phyloP scores from a whole-genome alignment of 2,797 vertebrate genomes.

The Neosalanx taihuensis region DNA sequence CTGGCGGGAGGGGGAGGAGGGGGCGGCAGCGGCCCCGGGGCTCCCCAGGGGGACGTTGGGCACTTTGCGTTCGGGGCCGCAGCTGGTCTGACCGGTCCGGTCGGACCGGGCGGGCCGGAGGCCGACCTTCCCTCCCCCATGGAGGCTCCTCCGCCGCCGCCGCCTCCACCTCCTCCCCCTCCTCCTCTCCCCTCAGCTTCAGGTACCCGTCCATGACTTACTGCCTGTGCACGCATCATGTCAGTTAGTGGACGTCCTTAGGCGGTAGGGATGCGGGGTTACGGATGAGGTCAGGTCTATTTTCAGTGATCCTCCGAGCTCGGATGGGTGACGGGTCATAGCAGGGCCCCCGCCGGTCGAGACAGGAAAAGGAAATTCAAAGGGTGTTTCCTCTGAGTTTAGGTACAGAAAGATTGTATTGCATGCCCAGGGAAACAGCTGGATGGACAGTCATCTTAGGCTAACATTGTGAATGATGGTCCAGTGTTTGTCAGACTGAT shows the following conservation, averaged over 20 bases:
- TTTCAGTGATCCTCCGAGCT: slow-evolving; percentile 41
- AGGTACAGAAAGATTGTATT: slow-evolving; percentile 19
- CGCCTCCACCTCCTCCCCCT: slow-evolving; percentile 77
- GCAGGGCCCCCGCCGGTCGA: slow-evolving; percentile 31
- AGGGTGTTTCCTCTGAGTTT: slow-evolving; percentile 61
- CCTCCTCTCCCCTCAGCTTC: slow-evolving; percentile 75
- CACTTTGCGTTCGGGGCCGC: slow-evolving; percentile 49
- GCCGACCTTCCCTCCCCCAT: slow-evolving; percentile 65
- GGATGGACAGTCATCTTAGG: slow-evolving; percentile 2
- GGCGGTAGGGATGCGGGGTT: not conserved
- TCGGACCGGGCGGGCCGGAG: slow-evolving; percentile 52
- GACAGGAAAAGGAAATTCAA: slow-evolving; percentile 69
- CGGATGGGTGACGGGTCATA: slow-evolving; percentile 44
- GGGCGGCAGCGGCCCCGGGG: slow-evolving; percentile 31
- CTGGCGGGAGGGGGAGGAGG: slow-evolving; percentile 34
- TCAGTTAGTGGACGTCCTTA: slow-evolving; percentile 32
- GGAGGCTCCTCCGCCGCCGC: slow-evolving; percentile 79
- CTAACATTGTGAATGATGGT: not conserved
- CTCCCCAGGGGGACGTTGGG: slow-evolving; percentile 58
- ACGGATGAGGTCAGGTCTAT: slow-evolving; percentile 33
- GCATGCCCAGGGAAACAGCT: slow-evolving; percentile 39
- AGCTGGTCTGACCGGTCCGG: slow-evolving; percentile 38
- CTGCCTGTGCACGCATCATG: slow-evolving; percentile 25
- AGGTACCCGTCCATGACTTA: slow-evolving; percentile 69
- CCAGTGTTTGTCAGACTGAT: not conserved